Evolutionary conservation across 1,140 invertebrate species (phyloP).

Genomic region (Aethina tumida): DNA sequence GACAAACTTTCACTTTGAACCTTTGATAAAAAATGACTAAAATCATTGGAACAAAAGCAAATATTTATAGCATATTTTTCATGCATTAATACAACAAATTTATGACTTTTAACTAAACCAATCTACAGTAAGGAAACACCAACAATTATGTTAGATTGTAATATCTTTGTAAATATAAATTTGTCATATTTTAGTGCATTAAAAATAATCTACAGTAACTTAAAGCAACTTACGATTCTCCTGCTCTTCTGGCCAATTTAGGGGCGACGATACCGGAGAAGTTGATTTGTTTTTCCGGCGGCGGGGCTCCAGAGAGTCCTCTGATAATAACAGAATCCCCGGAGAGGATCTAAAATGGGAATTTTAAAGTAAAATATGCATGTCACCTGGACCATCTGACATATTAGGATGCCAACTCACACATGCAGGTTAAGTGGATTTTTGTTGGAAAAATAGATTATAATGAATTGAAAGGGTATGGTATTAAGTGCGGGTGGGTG

Average conservation of each 20-base stretch:
- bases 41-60: slow-evolving; percentile 3
- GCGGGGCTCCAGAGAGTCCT: slow-evolving; percentile 70
- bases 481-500: slow-evolving; percentile 3
- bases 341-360: slow-evolving; percentile 62
- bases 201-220: slow-evolving; percentile 1
- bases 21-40: not conserved
- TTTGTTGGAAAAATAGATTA: slow-evolving; percentile 7
- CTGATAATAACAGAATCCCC: slow-evolving; percentile 85
- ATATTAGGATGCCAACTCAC: slow-evolving; percentile 11
- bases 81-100: not conserved
- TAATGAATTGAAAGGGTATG: slow-evolving; percentile 3
- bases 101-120: too few relatives aligned
- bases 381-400: slow-evolving; percentile 12
- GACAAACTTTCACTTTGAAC: too few relatives aligned
- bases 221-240: slow-evolving; percentile 41
- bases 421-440: slow-evolving; percentile 10
- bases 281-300: slow-evolving; percentile 81
- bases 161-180: not conserved
- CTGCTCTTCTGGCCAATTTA: slow-evolving; percentile 71
- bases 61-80: not conserved
- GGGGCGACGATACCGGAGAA: slow-evolving; percentile 88
- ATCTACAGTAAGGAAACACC: not conserved
- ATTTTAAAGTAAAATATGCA: slow-evolving; percentile 18
- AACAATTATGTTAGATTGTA: not conserved
- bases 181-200: slow-evolving; percentile 1